A percentile compares a stretch with the other conserved stretches of the same genome.
Conservation (phyloP, 2,797 vertebrate species). For the Brachyalestes nurse region DNA sequence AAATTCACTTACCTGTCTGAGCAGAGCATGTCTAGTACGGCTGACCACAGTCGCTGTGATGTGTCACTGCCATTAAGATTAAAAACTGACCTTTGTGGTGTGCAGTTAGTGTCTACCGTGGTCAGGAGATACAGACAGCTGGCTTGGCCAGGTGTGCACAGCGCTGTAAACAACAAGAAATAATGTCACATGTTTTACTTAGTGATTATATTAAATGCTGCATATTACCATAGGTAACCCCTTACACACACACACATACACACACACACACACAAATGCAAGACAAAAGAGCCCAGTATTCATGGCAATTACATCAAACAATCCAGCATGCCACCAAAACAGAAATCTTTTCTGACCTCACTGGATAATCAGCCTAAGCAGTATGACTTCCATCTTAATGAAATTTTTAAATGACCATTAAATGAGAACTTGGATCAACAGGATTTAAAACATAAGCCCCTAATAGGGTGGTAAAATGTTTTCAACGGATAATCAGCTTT, state of each 20-base stretch:
- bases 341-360: constrained; percentile 52
- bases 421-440: constrained; percentile 71
- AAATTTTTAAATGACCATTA: constrained; percentile 73
- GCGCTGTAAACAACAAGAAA: constrained; percentile 25
- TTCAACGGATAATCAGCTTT: constrained; percentile 68
- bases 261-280: constrained; percentile 30
- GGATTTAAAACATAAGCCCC: constrained; percentile 67
- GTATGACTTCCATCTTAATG: constrained; percentile 55
- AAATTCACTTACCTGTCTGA: constrained; percentile 19
- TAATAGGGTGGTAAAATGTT: constrained; percentile 65
- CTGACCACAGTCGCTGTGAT: constrained; percentile 4
- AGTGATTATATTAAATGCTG: not conserved
- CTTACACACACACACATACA: constrained; percentile 2
- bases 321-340: constrained; percentile 28
- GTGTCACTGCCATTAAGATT: constrained; percentile 3
- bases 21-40: not conserved
- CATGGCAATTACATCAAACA: constrained; percentile 24
- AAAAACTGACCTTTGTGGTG: not conserved
- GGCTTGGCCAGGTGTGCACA: not conserved
- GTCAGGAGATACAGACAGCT: constrained; percentile 21
- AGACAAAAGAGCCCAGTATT: not conserved
- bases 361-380: constrained; percentile 62
- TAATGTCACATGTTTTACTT: constrained; percentile 6
- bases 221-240: constrained; percentile 2
- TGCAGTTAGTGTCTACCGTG: not conserved